phyloP scores from a whole-genome alignment of 1,140 invertebrate species.

The Sycobia sp. region DNA sequence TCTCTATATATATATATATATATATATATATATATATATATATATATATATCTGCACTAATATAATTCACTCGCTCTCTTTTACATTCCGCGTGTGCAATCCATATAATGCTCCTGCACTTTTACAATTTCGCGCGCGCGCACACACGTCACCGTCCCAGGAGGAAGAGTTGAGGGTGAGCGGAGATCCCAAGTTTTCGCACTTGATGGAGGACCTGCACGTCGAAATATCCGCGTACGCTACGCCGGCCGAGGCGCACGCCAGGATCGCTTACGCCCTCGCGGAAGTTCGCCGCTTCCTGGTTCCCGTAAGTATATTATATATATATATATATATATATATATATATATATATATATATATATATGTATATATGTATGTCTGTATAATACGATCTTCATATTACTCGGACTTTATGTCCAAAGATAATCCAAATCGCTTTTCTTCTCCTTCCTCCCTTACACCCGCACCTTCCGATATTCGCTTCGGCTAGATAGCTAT shows the following conservation, averaged over 20 bases:
- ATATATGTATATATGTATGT: too few species aligned
- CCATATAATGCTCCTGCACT: too few species aligned
- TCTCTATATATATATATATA: too few species aligned
- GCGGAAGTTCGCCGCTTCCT: slow-evolving; percentile 77
- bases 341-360: background rate
- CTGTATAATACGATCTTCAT: background rate
- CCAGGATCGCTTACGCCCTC: slow-evolving; percentile 86
- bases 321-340: too few species aligned
- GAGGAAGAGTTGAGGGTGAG: slow-evolving; percentile 87
- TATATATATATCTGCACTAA: too few species aligned
- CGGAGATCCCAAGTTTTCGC: slow-evolving; percentile 89
- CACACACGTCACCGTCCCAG: too few species aligned
- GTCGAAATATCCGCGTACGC: slow-evolving; percentile 92
- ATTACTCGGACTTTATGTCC: background rate
- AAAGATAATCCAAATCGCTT: background rate
- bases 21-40: too few species aligned
- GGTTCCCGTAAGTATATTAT: slow-evolving; percentile 63
- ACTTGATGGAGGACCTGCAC: slow-evolving; percentile 91
- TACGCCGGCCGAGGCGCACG: slow-evolving; percentile 89
- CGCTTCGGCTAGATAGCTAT: too few species aligned
- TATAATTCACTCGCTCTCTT: too few species aligned
- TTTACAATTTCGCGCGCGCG: too few species aligned
- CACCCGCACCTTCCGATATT: too few species aligned
- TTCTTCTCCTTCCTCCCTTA: background rate
- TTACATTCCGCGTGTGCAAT: too few species aligned